phyloP scores from a whole-genome alignment of 2,797 vertebrate species.

The Rhinella marina region DNA sequence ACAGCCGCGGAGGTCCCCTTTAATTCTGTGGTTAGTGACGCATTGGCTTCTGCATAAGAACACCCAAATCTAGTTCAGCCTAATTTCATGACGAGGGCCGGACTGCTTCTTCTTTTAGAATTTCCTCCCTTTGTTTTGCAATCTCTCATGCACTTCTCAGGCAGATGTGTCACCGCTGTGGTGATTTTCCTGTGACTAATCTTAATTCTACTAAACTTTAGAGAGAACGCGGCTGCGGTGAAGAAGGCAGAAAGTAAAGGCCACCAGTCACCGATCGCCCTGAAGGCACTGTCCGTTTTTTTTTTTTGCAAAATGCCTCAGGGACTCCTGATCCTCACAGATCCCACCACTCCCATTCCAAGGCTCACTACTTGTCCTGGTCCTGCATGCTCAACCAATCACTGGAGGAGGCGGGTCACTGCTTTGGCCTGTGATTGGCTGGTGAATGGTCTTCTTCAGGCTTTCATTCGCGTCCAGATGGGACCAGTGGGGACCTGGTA shows the following conservation, averaged over 20 bases:
- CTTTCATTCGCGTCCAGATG: too few species aligned
- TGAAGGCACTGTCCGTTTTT: not conserved
- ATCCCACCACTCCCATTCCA: too few species aligned
- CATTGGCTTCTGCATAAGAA: not conserved
- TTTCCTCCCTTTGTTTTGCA: slow-evolving; percentile 2
- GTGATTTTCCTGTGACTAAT: slow-evolving; percentile 16
- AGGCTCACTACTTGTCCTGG: too few species aligned
- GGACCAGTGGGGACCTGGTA: too few species aligned
- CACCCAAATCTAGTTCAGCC: not conserved
- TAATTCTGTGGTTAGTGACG: not conserved
- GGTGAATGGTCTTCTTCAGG: too few species aligned
- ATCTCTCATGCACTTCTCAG: not conserved
- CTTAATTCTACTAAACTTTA: not conserved
- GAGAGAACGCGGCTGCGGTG: not conserved
- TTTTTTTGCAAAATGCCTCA: too few species aligned
- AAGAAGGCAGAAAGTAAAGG: not conserved
- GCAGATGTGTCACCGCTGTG: not conserved
- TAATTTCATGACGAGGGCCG: not conserved
- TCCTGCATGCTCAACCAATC: too few species aligned
- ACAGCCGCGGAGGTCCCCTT: not conserved
- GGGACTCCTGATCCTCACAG: too few species aligned
- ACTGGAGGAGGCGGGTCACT: too few species aligned
- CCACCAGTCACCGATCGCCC: not conserved
- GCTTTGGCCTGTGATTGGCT: too few species aligned
- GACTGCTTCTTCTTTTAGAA: not conserved